These are phyloP conservation scores for Chelidonichthys spinosus DNA, from an alignment of 2,797 vertebrate species.

Conservation along the genomic window DNA sequence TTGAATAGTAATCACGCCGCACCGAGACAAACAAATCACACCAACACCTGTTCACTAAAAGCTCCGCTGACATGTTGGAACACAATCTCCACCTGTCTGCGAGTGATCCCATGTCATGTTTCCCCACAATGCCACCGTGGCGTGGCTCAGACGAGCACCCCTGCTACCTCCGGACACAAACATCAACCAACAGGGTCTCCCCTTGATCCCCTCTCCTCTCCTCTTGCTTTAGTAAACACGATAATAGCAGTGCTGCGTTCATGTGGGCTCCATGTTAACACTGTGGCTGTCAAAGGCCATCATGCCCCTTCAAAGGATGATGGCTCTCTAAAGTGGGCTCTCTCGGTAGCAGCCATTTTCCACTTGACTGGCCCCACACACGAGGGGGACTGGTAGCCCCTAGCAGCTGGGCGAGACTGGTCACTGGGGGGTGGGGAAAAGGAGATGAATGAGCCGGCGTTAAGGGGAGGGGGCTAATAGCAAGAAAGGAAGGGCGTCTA, in stretches of 20 bases:
- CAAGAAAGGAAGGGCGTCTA: slow-evolving; percentile 55
- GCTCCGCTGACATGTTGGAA: slow-evolving; percentile 55
- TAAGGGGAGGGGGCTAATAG: slow-evolving; percentile 63
- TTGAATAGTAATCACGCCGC: slow-evolving; percentile 11
- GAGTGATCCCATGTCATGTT: slow-evolving; percentile 68
- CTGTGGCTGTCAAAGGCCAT: slow-evolving; percentile 85
- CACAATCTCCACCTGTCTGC: slow-evolving; percentile 62
- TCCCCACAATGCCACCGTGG: slow-evolving; percentile 54
- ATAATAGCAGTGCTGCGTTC: slow-evolving; percentile 77
- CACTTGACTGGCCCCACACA: slow-evolving; percentile 85
- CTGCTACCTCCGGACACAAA: slow-evolving; percentile 66
- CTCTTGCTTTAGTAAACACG: slow-evolving; percentile 80
- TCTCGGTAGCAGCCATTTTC: slow-evolving; percentile 85
- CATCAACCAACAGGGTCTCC: slow-evolving; percentile 66
- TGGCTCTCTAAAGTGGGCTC: slow-evolving; percentile 86
- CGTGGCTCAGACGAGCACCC: slow-evolving; percentile 46
- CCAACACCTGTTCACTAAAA: slow-evolving; percentile 34
- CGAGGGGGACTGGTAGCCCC: slow-evolving; percentile 78
- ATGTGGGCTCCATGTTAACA: slow-evolving; percentile 81
- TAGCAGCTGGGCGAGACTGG: slow-evolving; percentile 81
- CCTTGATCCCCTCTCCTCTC: slow-evolving; percentile 66
- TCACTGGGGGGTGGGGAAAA: slow-evolving; percentile 74
- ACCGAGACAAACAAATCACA: slow-evolving; percentile 28
- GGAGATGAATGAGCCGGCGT: slow-evolving; percentile 72
- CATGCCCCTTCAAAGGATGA: slow-evolving; percentile 85